phyloP scores from a whole-genome alignment of 2,797 vertebrate species.

The Odontamblyopus rebecca region DNA sequence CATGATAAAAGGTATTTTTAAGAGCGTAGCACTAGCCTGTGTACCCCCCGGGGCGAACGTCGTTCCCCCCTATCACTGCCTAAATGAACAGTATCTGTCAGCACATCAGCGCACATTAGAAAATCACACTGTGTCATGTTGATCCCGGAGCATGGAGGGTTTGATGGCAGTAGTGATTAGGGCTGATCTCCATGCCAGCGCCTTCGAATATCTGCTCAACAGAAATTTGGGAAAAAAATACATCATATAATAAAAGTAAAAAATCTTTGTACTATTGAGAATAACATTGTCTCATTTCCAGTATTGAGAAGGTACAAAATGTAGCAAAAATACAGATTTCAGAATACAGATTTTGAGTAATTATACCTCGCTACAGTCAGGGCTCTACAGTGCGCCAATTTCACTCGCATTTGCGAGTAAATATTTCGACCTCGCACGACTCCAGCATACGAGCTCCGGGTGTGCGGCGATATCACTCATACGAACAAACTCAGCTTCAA shows the following conservation, averaged over 20 bases:
- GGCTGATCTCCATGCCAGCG: conserved; percentile 56
- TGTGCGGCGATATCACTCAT: too few relatives aligned
- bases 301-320: too few relatives aligned
- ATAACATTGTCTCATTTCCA: neutral
- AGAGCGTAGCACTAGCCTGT: conserved; percentile 35
- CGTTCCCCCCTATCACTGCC: conserved; percentile 54
- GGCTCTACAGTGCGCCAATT: too few relatives aligned
- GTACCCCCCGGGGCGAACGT: conserved; percentile 31
- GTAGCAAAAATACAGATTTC: too few relatives aligned
- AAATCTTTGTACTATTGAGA: conserved; percentile 6
- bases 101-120: conserved; percentile 65
- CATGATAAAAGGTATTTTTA: conserved; percentile 55
- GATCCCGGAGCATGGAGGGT: conserved; percentile 57
- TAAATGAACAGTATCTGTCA: conserved; percentile 66
- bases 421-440: too few relatives aligned
- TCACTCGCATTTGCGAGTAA: too few relatives aligned
- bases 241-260: conserved; percentile 21
- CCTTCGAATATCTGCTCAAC: conserved; percentile 41
- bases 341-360: too few relatives aligned
- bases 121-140: conserved; percentile 60
- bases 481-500: too few relatives aligned
- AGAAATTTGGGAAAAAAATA: conserved; percentile 37
- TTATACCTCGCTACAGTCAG: too few relatives aligned
- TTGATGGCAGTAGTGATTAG: conserved; percentile 65
- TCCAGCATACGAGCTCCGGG: too few relatives aligned